phyloP scores from a whole-genome alignment of 1,140 invertebrate genomes.

The Micrasema longulum region DNA sequence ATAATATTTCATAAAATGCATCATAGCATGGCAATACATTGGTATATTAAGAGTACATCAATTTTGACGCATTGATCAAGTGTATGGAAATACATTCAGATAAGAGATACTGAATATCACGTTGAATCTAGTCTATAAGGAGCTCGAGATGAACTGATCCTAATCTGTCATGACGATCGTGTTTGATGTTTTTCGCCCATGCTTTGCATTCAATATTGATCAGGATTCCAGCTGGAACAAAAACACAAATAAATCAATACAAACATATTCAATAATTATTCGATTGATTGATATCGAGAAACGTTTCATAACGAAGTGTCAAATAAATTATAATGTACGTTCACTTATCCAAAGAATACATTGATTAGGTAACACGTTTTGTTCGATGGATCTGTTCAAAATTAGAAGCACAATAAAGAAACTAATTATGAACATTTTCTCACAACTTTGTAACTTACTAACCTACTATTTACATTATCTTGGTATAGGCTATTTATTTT shows the following conservation, averaged over 20 bases:
- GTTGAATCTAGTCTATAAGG: constrained; percentile 80
- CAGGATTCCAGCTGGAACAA: constrained; percentile 80
- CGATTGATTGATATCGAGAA: too few relatives aligned
- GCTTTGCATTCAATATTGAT: constrained; percentile 92
- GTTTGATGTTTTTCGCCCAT: constrained; percentile 88
- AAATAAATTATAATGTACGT: too few relatives aligned
- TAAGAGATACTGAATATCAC: constrained; percentile 11
- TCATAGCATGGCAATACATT: constrained; percentile 8
- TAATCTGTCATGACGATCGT: constrained; percentile 80
- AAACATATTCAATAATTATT: too few relatives aligned
- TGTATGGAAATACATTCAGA: constrained; percentile 35
- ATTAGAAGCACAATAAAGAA: too few relatives aligned
- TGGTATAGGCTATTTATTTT: too few relatives aligned
- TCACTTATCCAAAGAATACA: too few relatives aligned
- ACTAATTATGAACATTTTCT: too few relatives aligned
- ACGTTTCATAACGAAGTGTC: too few relatives aligned
- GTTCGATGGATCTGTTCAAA: too few relatives aligned
- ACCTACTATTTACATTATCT: too few relatives aligned
- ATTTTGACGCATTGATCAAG: constrained; percentile 29
- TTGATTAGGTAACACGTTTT: too few relatives aligned
- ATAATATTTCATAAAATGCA: constrained; percentile 20
- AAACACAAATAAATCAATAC: constrained; percentile 40
- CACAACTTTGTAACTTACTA: too few relatives aligned
- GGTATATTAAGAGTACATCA: constrained; percentile 25
- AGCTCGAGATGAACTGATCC: constrained; percentile 92